Evolutionary conservation across 1,140 invertebrate genomes (phyloP), one percentile per base, ranked within the genome.

Genomic region (Gonioctena quinquepunctata): DNA sequence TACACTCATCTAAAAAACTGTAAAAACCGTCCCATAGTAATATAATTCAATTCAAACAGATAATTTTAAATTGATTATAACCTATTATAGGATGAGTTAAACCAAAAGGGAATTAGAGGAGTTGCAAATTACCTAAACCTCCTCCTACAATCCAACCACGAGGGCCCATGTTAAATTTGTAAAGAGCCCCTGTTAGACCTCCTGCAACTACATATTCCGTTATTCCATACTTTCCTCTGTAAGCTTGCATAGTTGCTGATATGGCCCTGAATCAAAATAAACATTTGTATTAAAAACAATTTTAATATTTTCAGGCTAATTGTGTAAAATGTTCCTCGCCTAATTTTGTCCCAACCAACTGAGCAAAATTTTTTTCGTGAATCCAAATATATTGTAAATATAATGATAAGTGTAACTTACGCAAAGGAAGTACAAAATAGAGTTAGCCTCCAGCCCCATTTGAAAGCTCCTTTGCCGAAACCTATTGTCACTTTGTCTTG

Each of bases 391-490:
- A n/a, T n/a, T n/a, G n/a, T n/a, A n/a, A n/a, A n/a, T n/a, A 11
- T 56, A 26, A 57, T 23, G 6, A n/a, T 19, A 18, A 16, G 11
- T 21, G 18, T 3, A 71, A 74, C 82, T 86, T 84, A 90, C 89
- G 88, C 86, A 83, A 90, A 93, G 1, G 86, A 81, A 5, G 86
- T 86, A 65, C 86, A 86, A 74, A 93, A 93, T 1, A 88, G 69
- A 2, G 84, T 86, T 33, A 92, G 71, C 75, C 89, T 87, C 87
- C 86, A 89, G 13, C 88, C 89, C 85, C 89, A 90, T 76, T 85
- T 86, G 6, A 83, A 85, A n/a, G 88, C 91, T n/a, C 90, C 91
- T 82, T 86, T 90, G 3, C 86, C 85, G 82, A 93, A 91, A 71
- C 84, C 86, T 8, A 89, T 16, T 2, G 87, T 89, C 2, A 93